Base-by-base conservation (phyloP, 2,113 vertebrate genomes). In the Alosa alosa region DNA sequence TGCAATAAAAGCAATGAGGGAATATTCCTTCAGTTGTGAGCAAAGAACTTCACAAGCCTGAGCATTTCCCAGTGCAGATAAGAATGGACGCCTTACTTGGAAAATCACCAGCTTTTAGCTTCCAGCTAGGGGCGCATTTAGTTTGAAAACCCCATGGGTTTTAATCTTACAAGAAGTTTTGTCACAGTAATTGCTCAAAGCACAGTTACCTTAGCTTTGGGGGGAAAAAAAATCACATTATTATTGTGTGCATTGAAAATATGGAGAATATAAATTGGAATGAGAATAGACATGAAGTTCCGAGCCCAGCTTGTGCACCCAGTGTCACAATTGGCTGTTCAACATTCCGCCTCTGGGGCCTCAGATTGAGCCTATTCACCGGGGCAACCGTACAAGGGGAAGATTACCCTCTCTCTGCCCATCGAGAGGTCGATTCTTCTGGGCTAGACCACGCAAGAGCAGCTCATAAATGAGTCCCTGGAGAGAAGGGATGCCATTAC, bases 241-340 rank as follows among this genome's bases (percentile, higher is more conserved):
- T 36, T 31, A 72, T 72, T 72, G 64, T 72, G 25, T 11, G n/a
- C 64, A 72, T 3, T 72, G 25, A 72, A 72, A 25, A 72, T 72
- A 31, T 13, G 25, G 64, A n/a, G 20, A 25, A 72, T 72, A 72
- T 31, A 11, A 13, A 72, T 25, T 31, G 10, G 25, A 72, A 36
- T 72, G 13, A 72, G 11, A 72, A 0, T n/a, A 22, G 31, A 36
- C 6, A 9, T 36, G 25, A 72, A 72, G 41, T 44, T 44, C 41
- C 92, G 91, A 84, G 88, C 89, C 91, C 52, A 92, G 91, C 88
- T 55, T 55, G 10, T 78, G 72, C 72, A 39, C 11, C 36, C 31
- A 17, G 31, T 78, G 36, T 39, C 72, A 78, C 72, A 36, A 78
- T 78, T 78, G 72, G 72, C 10, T 78, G 72, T 78, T 39, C 72